Evolutionary conservation across 2,113 vertebrate species (phyloP).

Genomic region (Nettapus auritus): DNA sequence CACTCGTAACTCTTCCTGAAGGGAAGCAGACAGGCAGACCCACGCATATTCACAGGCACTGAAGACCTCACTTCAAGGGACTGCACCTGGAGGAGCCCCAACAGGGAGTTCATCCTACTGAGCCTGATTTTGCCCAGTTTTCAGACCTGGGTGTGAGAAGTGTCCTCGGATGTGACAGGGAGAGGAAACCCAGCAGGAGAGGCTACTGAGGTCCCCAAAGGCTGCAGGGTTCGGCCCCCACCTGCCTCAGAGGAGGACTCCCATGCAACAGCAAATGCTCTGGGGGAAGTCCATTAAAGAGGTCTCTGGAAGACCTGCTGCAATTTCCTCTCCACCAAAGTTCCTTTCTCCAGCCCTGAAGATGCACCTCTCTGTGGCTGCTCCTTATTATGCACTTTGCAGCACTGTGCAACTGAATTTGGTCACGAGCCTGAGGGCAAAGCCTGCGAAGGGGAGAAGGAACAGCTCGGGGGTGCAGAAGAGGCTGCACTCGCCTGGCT

Average conservation of each 20-base stretch:
- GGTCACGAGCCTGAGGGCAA: not conserved
- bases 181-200: not conserved
- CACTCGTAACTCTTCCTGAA: constrained; percentile 16
- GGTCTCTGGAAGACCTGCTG: not conserved
- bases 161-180: not conserved
- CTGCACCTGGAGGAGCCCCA: not conserved
- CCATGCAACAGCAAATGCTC: rapidly evolving
- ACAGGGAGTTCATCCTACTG: not conserved
- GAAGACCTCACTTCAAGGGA: not conserved
- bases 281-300: not conserved
- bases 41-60: rapidly evolving
- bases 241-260: not conserved
- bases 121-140: not conserved
- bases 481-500: not conserved
- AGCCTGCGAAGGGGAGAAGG: not conserved
- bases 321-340: not conserved
- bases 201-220: not conserved
- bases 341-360: not conserved
- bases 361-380: not conserved
- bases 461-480: not conserved
- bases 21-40: not conserved
- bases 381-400: not conserved
- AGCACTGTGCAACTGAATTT: not conserved
- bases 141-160: not conserved
- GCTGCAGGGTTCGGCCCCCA: not conserved